A percentile compares a stretch with the other conserved stretches of the same genome.
Evolutionary conservation across 1,140 invertebrate species (phyloP).

Genomic region (Mamestra configurata): DNA sequence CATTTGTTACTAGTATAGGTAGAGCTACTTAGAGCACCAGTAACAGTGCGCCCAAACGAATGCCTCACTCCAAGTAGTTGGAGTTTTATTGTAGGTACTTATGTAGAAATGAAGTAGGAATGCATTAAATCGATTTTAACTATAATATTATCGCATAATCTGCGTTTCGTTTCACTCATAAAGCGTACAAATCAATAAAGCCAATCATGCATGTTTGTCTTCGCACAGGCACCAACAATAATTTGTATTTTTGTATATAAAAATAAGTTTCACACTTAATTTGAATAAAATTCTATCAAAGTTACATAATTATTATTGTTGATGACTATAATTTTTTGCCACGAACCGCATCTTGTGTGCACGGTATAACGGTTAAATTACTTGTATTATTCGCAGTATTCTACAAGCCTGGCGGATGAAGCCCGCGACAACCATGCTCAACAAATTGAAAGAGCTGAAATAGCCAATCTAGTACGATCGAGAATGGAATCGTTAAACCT

Average conservation of each 20-base stretch:
- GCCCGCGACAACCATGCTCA: conserved; percentile 95
- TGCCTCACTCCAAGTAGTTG: conserved; percentile 4
- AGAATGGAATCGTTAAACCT: conserved; percentile 97
- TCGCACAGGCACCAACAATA: conserved; percentile 47
- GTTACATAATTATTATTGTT: conserved; percentile 7
- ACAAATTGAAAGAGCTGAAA: conserved; percentile 97
- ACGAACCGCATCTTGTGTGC: too few relatives aligned
- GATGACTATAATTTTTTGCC: conserved; percentile 8
- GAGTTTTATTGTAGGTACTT: neutral
- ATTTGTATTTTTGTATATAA: conserved; percentile 31
- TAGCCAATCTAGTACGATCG: conserved; percentile 97
- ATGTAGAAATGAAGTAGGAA: conserved; percentile 6
- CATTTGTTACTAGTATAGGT: neutral
- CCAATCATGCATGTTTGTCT: conserved; percentile 52
- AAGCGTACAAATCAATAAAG: conserved; percentile 36
- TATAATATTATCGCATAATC: neutral
- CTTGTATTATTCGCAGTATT: conserved; percentile 89
- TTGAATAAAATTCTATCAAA: too few relatives aligned
- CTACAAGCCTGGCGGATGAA: conserved; percentile 94
- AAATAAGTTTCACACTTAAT: neutral
- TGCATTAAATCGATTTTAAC: neutral
- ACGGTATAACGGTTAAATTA: neutral
- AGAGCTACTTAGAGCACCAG: neutral
- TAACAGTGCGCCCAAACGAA: neutral
- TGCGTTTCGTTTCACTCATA: conserved; percentile 19